phyloP scores from a whole-genome alignment of 2,797 vertebrate genomes.

The Echeneis naucrates region DNA sequence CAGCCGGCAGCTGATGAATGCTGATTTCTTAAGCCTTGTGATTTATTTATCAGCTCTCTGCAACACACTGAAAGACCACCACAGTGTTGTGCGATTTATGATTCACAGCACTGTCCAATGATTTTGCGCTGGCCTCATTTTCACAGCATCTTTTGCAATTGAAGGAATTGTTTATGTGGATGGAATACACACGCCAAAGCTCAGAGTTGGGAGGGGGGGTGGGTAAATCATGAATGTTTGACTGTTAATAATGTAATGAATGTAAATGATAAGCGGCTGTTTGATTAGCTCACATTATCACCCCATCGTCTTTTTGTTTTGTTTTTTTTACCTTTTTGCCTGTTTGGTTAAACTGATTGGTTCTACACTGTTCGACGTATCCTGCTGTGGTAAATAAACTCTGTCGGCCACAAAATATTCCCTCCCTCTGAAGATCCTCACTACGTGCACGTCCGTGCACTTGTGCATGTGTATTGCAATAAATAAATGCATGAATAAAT shows the following conservation, averaged over 20 bases:
- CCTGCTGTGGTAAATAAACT: slow-evolving; percentile 52
- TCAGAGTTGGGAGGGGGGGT: slow-evolving; percentile 26
- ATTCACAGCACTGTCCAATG: slow-evolving; percentile 71
- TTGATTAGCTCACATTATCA: slow-evolving; percentile 17
- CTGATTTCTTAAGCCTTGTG: slow-evolving; percentile 48
- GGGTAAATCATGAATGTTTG: slow-evolving; percentile 43
- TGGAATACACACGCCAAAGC: slow-evolving; percentile 20
- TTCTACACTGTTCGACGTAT: slow-evolving; percentile 24
- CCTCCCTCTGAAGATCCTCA: slow-evolving; percentile 17
- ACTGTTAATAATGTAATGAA: slow-evolving; percentile 44
- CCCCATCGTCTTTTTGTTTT: slow-evolving; percentile 8
- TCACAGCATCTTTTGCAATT: slow-evolving; percentile 41
- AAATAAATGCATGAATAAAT: slow-evolving; percentile 44
- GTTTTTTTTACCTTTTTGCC: not conserved
- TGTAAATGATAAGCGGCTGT: slow-evolving; percentile 20
- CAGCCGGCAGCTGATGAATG: slow-evolving; percentile 52
- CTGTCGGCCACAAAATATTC: slow-evolving; percentile 31
- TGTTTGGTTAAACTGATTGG: slow-evolving; percentile 23
- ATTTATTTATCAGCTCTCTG: slow-evolving; percentile 66
- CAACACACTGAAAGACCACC: slow-evolving; percentile 30
- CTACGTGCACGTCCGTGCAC: not conserved
- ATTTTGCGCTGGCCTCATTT: slow-evolving; percentile 66
- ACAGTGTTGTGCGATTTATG: slow-evolving; percentile 64
- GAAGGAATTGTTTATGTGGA: slow-evolving; percentile 44
- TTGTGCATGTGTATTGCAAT: slow-evolving; percentile 21